Conservation (phyloP, 2,888 invertebrate genomes). For the Chromoteleia sp. region DNA sequence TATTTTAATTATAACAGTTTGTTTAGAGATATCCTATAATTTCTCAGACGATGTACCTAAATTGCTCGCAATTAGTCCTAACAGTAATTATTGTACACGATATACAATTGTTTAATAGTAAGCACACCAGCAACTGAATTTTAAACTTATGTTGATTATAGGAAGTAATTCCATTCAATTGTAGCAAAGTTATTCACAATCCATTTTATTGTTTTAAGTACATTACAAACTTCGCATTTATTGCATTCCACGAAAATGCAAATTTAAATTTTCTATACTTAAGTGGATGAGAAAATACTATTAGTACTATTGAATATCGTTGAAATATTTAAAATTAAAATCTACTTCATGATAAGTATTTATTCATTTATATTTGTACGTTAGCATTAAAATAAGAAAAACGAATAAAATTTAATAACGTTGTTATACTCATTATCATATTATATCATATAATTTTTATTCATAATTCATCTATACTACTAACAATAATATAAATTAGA, state of each 20-base stretch:
- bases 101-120: neutral
- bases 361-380: too few relatives aligned
- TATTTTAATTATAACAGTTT: too few relatives aligned
- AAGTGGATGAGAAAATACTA: neutral
- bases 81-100: too few relatives aligned
- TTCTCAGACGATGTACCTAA: neutral
- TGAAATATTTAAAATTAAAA: neutral
- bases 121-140: neutral
- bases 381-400: too few relatives aligned
- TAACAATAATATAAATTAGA: conserved; percentile 1
- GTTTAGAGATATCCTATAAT: neutral
- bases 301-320: conserved; percentile 4
- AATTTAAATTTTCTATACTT: neutral
- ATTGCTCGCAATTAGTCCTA: neutral
- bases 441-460: neutral
- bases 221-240: conserved; percentile 19
- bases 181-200: neutral
- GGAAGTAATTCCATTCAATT: neutral
- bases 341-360: too few relatives aligned
- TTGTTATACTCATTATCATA: neutral
- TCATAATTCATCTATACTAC: neutral
- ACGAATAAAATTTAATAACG: too few relatives aligned
- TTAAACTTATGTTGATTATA: conserved; percentile 21
- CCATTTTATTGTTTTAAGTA: conserved; percentile 6
- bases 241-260: neutral